A percentile compares a stretch with the other conserved stretches of the same genome.
These are phyloP conservation scores for Sycophaga agraensis DNA, from an alignment of 1,140 invertebrate species.

Conservation along the genomic window DNA sequence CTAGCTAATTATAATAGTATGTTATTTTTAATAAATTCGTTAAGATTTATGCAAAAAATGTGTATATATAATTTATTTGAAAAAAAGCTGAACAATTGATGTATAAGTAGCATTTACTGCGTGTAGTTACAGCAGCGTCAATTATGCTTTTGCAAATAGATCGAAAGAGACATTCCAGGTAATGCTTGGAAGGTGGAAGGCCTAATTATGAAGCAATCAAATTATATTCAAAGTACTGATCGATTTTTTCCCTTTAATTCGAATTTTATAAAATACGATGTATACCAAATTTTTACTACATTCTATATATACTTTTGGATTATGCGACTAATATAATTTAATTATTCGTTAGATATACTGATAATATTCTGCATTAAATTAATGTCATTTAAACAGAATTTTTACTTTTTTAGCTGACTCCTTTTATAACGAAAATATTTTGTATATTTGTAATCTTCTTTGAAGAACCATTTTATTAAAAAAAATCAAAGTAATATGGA, in stretches of 20 bases:
- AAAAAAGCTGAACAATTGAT: neutral
- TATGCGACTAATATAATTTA: no score
- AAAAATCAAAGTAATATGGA: neutral
- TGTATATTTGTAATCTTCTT: no score
- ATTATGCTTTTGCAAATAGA: conserved; percentile 26
- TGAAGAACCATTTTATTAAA: neutral
- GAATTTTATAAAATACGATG: neutral
- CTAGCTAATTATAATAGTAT: neutral
- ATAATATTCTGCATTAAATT: no score
- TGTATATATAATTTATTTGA: conserved; percentile 23
- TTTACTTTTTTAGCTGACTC: no score
- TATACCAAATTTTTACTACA: no score
- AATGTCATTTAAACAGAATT: no score
- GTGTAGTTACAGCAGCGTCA: conserved; percentile 20
- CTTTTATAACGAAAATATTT: no score
- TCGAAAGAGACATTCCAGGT: conserved; percentile 16
- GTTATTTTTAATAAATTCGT: conserved; percentile 2
- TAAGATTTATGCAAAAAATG: conserved; percentile 17
- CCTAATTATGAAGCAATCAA: conserved; percentile 27
- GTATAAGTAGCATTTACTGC: conserved; percentile 14
- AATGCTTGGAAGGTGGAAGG: conserved; percentile 21
- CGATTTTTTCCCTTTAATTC: neutral
- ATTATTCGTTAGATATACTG: no score
- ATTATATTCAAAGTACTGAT: neutral
- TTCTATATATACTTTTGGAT: no score